These are phyloP conservation scores for Phaedon cochleariae DNA, from an alignment of 2,888 invertebrate genomes.

Conservation along the genomic window DNA sequence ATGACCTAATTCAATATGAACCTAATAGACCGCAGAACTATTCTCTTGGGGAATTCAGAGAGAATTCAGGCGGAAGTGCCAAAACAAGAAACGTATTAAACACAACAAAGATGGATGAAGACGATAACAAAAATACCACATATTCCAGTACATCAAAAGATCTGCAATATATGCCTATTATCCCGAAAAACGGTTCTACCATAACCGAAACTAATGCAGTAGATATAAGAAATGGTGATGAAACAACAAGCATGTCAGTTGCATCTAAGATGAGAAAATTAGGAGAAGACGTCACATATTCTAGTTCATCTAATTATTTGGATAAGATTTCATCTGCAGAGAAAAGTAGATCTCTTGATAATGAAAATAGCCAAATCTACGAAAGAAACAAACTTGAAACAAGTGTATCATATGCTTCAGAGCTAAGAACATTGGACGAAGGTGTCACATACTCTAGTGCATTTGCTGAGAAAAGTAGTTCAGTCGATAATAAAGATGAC, in stretches of 20 bases:
- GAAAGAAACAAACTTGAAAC: neutral
- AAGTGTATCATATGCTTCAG: neutral
- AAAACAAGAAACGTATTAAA: neutral
- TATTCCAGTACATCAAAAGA: neutral
- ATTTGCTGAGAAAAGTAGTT: too few relatives aligned
- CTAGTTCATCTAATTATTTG: neutral
- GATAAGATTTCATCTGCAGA: neutral
- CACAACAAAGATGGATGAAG: neutral
- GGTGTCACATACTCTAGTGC: too few relatives aligned
- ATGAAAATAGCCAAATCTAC: neutral
- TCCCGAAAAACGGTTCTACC: neutral
- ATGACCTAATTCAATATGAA: too few relatives aligned
- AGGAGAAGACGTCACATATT: constrained; percentile 12
- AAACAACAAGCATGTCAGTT: constrained; percentile 22
- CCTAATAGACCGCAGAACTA: too few relatives aligned
- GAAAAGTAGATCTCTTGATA: neutral
- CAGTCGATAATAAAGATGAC: too few relatives aligned
- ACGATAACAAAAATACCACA: neutral
- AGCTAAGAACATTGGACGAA: neutral
- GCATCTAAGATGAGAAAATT: constrained; percentile 33
- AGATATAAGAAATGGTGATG: neutral
- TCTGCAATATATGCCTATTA: neutral
- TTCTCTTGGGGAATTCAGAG: too few relatives aligned
- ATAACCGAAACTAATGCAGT: neutral
- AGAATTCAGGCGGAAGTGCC: too few relatives aligned